These are phyloP conservation scores for Fundulus diaphanus DNA, from an alignment of 2,797 vertebrate species.

Conservation along the genomic window DNA sequence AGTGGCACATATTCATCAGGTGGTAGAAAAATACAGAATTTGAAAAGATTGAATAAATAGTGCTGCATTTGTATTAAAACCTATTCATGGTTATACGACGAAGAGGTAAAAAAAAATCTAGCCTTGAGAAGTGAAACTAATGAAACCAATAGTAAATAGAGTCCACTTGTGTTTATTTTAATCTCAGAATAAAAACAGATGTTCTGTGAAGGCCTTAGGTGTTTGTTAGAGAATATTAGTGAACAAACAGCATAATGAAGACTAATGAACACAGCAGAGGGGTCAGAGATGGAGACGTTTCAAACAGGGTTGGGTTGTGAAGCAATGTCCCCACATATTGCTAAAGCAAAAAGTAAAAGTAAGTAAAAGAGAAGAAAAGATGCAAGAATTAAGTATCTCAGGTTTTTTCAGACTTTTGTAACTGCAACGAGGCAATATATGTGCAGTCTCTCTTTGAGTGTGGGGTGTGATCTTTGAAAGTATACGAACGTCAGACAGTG, in stretches of 20 bases:
- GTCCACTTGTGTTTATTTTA: background rate
- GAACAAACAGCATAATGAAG: background rate
- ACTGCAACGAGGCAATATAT: background rate
- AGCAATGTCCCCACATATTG: background rate
- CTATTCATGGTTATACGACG: background rate
- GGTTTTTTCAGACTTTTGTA: background rate
- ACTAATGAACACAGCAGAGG: background rate
- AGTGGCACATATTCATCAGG: background rate
- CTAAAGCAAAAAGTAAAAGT: no score
- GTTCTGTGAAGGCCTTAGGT: background rate
- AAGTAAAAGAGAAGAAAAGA: background rate
- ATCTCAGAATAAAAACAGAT: no score
- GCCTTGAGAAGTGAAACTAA: background rate
- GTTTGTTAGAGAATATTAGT: background rate
- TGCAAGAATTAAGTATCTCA: background rate
- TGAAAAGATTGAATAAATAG: background rate
- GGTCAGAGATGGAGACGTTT: background rate
- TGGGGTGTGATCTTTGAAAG: no score
- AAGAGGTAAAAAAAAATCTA: background rate
- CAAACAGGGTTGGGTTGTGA: background rate
- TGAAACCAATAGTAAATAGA: background rate
- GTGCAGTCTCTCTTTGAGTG: no score
- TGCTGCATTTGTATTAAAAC: background rate
- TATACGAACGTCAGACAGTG: no score
- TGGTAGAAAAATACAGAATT: background rate